Evolutionary conservation across 2,797 vertebrate genomes (phyloP).

Genomic region (Pelodytes ibericus): DNA sequence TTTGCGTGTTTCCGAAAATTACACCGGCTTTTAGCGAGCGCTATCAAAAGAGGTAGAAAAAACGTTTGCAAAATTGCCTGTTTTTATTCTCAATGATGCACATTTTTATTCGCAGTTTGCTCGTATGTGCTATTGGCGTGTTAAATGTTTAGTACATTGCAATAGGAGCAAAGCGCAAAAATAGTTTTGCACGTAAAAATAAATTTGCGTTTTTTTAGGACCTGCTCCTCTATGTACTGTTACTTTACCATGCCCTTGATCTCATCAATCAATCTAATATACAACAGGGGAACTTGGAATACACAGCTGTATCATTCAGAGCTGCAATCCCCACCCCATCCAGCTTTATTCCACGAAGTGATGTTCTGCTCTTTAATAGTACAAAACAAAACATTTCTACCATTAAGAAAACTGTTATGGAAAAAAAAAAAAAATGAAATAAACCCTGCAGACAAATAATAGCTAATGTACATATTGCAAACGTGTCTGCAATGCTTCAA

Average conservation of each 20-base stretch:
- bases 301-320: background rate
- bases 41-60: too few species aligned
- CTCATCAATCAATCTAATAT: slow-evolving; percentile 9
- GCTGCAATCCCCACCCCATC: background rate
- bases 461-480: slow-evolving; percentile 38
- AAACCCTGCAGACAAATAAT: slow-evolving; percentile 19
- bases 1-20: too few species aligned
- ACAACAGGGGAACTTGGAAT: background rate
- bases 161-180: too few species aligned
- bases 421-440: slow-evolving; percentile 31
- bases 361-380: slow-evolving; percentile 21
- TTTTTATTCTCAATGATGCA: too few species aligned
- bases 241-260: slow-evolving; percentile 26
- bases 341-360: slow-evolving; percentile 33
- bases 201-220: too few species aligned
- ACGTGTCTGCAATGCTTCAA: slow-evolving; percentile 26
- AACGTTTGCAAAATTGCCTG: too few species aligned
- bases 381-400: slow-evolving; percentile 23
- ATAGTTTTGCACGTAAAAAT: too few species aligned
- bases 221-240: too few species aligned
- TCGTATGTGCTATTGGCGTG: too few species aligned
- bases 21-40: too few species aligned
- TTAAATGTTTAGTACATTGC: too few species aligned
- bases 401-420: slow-evolving; percentile 45
- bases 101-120: too few species aligned